Evolutionary conservation across 2,113 vertebrate genomes (phyloP).

Genomic region (Ondatra zibethicus): DNA sequence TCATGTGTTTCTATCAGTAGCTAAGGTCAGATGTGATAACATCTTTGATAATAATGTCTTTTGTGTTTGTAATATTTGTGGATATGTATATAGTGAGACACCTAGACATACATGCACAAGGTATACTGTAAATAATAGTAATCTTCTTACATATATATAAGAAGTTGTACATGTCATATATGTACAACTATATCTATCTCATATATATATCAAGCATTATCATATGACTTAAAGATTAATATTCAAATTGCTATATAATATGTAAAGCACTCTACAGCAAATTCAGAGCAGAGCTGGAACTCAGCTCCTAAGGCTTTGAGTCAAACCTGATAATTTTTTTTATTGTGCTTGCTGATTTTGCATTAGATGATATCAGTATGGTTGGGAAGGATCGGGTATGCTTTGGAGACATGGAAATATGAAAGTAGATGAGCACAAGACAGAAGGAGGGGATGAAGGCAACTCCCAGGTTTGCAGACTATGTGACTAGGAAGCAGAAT

Average conservation of each 20-base stretch:
- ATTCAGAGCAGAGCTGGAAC: not conserved
- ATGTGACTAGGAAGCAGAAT: not conserved
- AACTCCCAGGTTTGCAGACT: not conserved
- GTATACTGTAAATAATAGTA: not conserved
- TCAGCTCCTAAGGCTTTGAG: not conserved
- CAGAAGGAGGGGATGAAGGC: not conserved
- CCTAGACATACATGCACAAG: not conserved
- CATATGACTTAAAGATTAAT: slow-evolving; percentile 18
- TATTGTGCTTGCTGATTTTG: not conserved
- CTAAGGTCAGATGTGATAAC: not conserved
- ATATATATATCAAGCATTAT: not conserved
- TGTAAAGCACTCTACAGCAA: not conserved
- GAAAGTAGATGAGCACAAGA: not conserved
- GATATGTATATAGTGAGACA: not conserved
- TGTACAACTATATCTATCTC: not conserved
- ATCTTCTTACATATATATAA: not conserved
- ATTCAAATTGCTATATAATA: not conserved
- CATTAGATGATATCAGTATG: not conserved
- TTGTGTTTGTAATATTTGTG: not conserved
- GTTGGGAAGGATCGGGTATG: not conserved
- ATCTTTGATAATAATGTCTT: not conserved
- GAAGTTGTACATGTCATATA: not conserved
- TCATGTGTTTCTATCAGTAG: not conserved
- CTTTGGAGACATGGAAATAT: not conserved
- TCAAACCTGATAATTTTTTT: not conserved